These are phyloP conservation scores for Antitype chi DNA, from an alignment of 2,888 invertebrate genomes.

Conservation along the genomic window DNA sequence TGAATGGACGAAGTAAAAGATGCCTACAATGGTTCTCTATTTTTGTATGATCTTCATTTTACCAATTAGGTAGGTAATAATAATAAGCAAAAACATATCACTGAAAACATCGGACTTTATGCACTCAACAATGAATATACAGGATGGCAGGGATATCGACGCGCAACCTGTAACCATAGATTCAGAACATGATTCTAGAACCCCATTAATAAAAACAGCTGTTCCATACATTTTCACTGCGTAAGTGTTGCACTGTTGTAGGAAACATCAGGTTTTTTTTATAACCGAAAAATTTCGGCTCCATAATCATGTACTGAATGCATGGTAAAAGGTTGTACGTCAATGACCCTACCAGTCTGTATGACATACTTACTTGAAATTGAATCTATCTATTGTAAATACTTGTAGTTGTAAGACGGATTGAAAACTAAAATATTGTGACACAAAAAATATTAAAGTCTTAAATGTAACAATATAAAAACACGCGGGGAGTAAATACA, in stretches of 20 bases:
- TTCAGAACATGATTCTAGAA: no score
- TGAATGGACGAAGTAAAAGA: slow-evolving; percentile 39
- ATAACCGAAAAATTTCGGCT: no score
- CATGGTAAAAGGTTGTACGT: no score
- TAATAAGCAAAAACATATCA: slow-evolving; percentile 77
- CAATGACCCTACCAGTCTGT: no score
- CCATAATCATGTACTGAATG: no score
- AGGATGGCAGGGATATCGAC: no score
- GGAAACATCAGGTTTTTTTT: no score
- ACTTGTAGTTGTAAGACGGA: not conserved
- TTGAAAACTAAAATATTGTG: not conserved
- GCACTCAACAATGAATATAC: slow-evolving; percentile 8
- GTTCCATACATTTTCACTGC: no score
- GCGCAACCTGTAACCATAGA: no score
- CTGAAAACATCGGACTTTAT: slow-evolving; percentile 39
- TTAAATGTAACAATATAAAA: not conserved
- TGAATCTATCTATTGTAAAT: slow-evolving; percentile 1
- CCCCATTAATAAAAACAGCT: no score
- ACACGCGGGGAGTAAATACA: not conserved
- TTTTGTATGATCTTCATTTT: slow-evolving; percentile 75
- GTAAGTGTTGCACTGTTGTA: no score
- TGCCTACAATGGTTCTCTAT: slow-evolving; percentile 70
- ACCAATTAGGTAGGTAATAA: slow-evolving; percentile 77
- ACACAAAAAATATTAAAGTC: not conserved
- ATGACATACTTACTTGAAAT: slow-evolving; percentile 12